Evolutionary conservation across 1,140 invertebrate genomes (phyloP), one percentile per base, ranked within the genome.

Genomic region (Aphelinus certus): DNA sequence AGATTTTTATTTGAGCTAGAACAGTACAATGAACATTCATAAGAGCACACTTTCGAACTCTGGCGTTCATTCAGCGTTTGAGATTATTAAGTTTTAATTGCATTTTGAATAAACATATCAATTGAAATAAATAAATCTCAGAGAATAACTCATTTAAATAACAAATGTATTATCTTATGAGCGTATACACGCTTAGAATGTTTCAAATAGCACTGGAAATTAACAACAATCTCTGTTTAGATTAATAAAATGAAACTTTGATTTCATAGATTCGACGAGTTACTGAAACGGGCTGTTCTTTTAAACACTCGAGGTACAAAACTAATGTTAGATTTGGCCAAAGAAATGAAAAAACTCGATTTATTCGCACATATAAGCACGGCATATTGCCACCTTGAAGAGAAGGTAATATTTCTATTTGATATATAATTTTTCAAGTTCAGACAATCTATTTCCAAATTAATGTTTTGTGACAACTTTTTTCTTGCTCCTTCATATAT

Each of bases 261-360:
- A 51, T 79, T 71, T 76, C 84, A 43, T 72, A 91, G 92, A 82
- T 95, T 95, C 76, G 94, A 95, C 75, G 94, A 94, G 78, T 87
- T 91, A 3, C 81, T 95, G 2, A 93, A 93, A 72, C 91, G 89
- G 76, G 93, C 94, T 0, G 92, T 95, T 1, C 82, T 93, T 1
- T 85, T 95, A 77, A 95, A 95, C 80, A 92, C 93, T 1, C 89
- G 92, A 71, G 94, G 94, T 7, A 95, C 93, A 1, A 93, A 92
- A 81, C 88, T 90, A 60, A 91, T 94, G 85, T 79, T 95, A 58
- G 91, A 93, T n/a, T 80, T 96, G 58, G 94, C 92, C 3, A 92
- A 91, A 80, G 90, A 93, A 76, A 93, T 95, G 86, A 93, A 94
- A 81, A 89, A 94, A 43, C 83, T 95, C 9, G 83, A 89, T 83